A percentile compares a stretch with the other conserved stretches of the same genome.
phyloP scores from a whole-genome alignment of 2,113 vertebrate species.

The Atherinomorus stipes region DNA sequence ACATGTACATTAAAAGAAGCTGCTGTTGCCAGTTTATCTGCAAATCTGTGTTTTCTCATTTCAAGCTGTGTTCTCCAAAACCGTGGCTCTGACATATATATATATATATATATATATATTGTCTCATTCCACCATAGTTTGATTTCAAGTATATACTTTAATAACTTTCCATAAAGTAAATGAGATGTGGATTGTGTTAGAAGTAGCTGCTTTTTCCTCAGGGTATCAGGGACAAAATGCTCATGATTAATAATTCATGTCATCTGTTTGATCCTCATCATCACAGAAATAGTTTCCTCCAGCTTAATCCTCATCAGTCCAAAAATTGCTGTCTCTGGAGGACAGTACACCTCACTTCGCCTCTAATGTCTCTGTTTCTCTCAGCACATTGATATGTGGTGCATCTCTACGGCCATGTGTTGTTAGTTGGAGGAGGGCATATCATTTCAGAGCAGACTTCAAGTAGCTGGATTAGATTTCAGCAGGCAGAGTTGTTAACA shows the following conservation, averaged over 20 bases:
- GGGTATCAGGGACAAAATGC: conserved; percentile 74
- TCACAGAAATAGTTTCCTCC: conserved; percentile 73
- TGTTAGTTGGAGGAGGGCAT: conserved; percentile 43
- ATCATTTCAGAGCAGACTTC: conserved; percentile 56
- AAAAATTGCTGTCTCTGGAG: conserved; percentile 66
- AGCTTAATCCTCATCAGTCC: conserved; percentile 65
- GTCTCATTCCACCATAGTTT: conserved; percentile 66
- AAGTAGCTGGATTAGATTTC: conserved; percentile 69
- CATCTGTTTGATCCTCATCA: conserved; percentile 80
- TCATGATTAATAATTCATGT: conserved; percentile 83
- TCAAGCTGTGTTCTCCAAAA: conserved; percentile 48
- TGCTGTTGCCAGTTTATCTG: conserved; percentile 27
- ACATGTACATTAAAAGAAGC: neutral
- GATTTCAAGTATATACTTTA: conserved; percentile 79
- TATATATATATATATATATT: conserved; percentile 23
- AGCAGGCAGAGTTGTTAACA: conserved; percentile 64
- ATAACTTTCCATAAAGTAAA: conserved; percentile 82
- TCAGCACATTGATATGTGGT: conserved; percentile 43
- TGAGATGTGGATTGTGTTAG: conserved; percentile 79
- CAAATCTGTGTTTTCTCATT: conserved; percentile 58
- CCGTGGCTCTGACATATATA: conserved; percentile 51
- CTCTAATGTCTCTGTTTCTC: conserved; percentile 56
- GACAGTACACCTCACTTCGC: conserved; percentile 57
- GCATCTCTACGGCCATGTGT: conserved; percentile 51
- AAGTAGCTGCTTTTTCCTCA: conserved; percentile 63